A percentile compares a stretch with the other conserved stretches of the same genome.
Conservation (phyloP, 2,888 invertebrate genomes). For the Atrina japonica region DNA sequence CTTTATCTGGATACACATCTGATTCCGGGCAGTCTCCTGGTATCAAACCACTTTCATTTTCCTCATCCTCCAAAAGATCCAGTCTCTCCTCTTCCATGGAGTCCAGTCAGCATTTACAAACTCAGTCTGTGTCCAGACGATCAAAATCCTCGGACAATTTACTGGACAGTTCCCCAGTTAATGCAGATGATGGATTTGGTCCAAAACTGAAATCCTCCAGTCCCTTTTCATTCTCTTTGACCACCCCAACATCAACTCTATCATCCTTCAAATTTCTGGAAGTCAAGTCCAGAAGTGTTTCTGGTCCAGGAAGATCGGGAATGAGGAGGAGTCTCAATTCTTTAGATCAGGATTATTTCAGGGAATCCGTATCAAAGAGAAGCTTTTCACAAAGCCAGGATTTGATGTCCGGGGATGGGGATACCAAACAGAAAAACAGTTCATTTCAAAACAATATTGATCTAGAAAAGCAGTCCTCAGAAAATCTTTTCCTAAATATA, state of each 20-base stretch:
- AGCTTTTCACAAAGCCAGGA: not conserved
- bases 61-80: constrained; percentile 8
- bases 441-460: not conserved
- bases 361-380: not conserved
- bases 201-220: constrained; percentile 45
- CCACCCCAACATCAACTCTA: constrained; percentile 66
- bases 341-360: constrained; percentile 1
- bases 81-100: not conserved
- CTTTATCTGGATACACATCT: constrained; percentile 15
- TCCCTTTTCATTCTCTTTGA: constrained; percentile 69
- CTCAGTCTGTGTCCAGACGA: constrained; percentile 49
- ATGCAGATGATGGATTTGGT: constrained; percentile 22
- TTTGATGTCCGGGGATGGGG: not conserved
- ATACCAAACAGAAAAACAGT: too few relatives aligned
- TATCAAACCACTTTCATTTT: constrained; percentile 19
- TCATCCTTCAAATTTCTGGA: constrained; percentile 70
- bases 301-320: constrained; percentile 1
- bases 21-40: not conserved
- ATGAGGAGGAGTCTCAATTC: constrained; percentile 31
- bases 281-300: constrained; percentile 35
- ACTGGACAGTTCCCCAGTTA: constrained; percentile 16
- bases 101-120: not conserved
- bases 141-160: constrained; percentile 71
- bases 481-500: not conserved
- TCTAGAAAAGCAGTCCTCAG: not conserved